Percentiles rank a stretch among this genome's conserved stretches.
Evolutionary conservation across 2,797 vertebrate species (phyloP).

Genomic region (Acipenser oxyrinchus): DNA sequence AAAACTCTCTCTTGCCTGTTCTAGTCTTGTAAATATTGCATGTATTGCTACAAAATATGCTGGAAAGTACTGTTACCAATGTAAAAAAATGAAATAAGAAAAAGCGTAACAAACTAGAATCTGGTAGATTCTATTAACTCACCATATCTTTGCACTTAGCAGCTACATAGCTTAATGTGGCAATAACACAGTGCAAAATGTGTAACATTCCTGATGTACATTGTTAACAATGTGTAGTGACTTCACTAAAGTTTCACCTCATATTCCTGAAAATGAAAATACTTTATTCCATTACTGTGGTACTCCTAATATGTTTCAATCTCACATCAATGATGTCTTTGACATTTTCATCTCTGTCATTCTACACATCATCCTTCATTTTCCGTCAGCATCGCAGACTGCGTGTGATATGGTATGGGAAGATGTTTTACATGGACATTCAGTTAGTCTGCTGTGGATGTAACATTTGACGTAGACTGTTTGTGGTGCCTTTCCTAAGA

Average conservation of each 20-base stretch:
- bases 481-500: slow-evolving; percentile 50
- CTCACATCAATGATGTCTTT: not conserved
- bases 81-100: slow-evolving; percentile 11
- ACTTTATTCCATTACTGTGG: not conserved
- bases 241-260: too few species aligned
- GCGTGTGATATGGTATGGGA: slow-evolving; percentile 37
- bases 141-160: slow-evolving; percentile 56
- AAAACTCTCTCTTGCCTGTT: slow-evolving; percentile 45
- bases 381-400: slow-evolving; percentile 17
- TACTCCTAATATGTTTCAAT: not conserved
- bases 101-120: slow-evolving; percentile 34
- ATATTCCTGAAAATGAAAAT: too few species aligned
- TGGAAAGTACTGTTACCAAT: slow-evolving; percentile 52
- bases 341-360: not conserved
- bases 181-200: slow-evolving; percentile 34
- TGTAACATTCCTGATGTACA: slow-evolving; percentile 24
- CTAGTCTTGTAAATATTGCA: slow-evolving; percentile 45
- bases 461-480: slow-evolving; percentile 34
- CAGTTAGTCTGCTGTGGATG: slow-evolving; percentile 25
- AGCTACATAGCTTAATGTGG: slow-evolving; percentile 53
- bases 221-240: too few species aligned
- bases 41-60: slow-evolving; percentile 47
- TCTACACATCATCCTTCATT: slow-evolving; percentile 7
- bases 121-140: slow-evolving; percentile 40
- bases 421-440: slow-evolving; percentile 45